Base-by-base conservation (phyloP, 2,113 vertebrate species). In the Synchiropus splendidus region DNA sequence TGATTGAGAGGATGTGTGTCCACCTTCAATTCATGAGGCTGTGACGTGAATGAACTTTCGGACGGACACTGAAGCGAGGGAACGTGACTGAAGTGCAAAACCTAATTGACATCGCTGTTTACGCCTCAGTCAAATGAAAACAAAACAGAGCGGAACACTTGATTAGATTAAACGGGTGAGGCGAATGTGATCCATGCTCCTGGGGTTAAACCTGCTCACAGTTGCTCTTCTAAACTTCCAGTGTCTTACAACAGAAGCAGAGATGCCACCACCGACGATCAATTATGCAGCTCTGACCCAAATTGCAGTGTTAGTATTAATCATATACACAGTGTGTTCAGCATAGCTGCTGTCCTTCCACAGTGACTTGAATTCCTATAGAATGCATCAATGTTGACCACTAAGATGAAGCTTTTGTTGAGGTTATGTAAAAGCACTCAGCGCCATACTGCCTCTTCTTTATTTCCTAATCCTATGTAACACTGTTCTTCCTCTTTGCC, bases 391-490 rank as follows among this genome's bases (percentile, higher is more conserved):
- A n/a, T 35, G n/a, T 21, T 6, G 2, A n/a, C 5, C 6, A 12
- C 13, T 45, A 18, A 35, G 18, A 45, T 10, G 31, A 11, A 37
- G 34, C 12, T n/a, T 11, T 10, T 8, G 16, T 16, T 12, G 12
- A 33, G 32, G 31, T 18, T 41, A 11, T 9, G 43, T 21, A 17
- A 54, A 57, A 36, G 39, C 34, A 57, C 50, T 45, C 16, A 13
- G 32, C 3, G 1, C 18, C 12, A 36, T 14, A 9, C 42, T 45
- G 31, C 17, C 51, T 46, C 45, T 48, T 56, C 11, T 21, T 42
- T 37, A 39, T 16, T 27, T 37, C 18, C 11, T 64, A 33, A 69
- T 72, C 59, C 51, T 48, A 51, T 50, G 21, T 46, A 53, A 61
- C 47, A 39, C n/a, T 58, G 18, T 39, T 50, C 17, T 65, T 57